Percentiles rank a stretch among this genome's conserved stretches.
phyloP scores from a whole-genome alignment of 2,797 vertebrate genomes.

The Mormyrops attenuatus region DNA sequence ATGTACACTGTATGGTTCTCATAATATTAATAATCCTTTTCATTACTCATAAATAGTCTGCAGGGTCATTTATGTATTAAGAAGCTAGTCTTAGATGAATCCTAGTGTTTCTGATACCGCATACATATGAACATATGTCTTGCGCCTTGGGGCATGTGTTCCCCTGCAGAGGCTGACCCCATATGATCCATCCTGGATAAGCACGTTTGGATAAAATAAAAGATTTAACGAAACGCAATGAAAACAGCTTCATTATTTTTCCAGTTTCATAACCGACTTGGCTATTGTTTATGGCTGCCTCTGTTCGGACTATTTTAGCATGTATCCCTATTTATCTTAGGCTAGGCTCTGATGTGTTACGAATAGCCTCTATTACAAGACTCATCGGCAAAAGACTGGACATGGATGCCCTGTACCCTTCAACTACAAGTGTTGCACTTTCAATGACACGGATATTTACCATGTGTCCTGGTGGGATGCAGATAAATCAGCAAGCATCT shows the following conservation, averaged over 20 bases:
- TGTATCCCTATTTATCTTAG: neutral
- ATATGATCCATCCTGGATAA: neutral
- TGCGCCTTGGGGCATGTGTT: neutral
- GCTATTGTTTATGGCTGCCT: neutral
- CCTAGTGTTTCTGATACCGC: neutral
- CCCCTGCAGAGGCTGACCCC: neutral
- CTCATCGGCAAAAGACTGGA: neutral
- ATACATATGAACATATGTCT: neutral
- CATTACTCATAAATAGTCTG: neutral
- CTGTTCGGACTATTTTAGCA: neutral
- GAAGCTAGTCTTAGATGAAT: neutral
- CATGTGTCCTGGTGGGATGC: neutral
- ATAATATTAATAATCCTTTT: neutral
- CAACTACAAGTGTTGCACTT: neutral
- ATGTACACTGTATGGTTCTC: constrained; percentile 43
- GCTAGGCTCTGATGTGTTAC: neutral
- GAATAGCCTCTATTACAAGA: neutral
- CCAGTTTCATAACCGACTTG: neutral
- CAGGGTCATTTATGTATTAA: neutral
- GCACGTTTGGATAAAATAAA: neutral
- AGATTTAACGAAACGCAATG: neutral
- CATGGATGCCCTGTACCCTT: neutral
- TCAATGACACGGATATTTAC: neutral
- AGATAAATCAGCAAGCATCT: neutral
- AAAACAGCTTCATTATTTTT: neutral